These are phyloP conservation scores for Eulemur rubriventer DNA, from an alignment of 2,797 vertebrate genomes.

Conservation along the genomic window DNA sequence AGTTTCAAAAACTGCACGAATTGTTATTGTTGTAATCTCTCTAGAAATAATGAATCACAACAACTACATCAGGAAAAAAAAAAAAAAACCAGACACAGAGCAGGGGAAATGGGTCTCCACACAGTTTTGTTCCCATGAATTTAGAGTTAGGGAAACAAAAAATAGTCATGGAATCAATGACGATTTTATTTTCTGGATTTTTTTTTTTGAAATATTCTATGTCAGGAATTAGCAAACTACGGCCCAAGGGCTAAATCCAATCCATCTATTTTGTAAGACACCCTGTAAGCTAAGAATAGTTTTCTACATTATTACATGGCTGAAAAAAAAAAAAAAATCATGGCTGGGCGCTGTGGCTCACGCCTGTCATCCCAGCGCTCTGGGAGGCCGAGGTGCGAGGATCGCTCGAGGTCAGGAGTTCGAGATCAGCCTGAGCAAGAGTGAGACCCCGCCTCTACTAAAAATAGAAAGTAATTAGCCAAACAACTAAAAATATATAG, in stretches of 20 bases:
- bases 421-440: too few species aligned
- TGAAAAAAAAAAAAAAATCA: background rate
- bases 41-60: background rate
- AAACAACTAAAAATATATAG: too few species aligned
- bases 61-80: background rate
- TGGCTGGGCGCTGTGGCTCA: too few species aligned
- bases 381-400: too few species aligned
- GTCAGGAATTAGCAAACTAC: background rate
- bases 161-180: background rate
- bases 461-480: too few species aligned
- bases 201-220: background rate
- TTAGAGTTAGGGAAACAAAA: slow-evolving; percentile 3
- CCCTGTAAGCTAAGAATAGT: background rate
- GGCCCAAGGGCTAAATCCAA: background rate
- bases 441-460: too few species aligned
- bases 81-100: background rate
- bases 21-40: background rate
- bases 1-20: background rate
- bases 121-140: background rate
- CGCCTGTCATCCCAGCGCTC: too few species aligned
- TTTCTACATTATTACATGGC: background rate
- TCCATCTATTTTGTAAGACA: background rate
- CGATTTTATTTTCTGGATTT: slow-evolving; percentile 9
- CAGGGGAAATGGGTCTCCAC: background rate
- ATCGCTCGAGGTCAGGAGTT: too few species aligned